Base-by-base conservation (phyloP, 2,888 invertebrate species). In the Cantharis rufa region DNA sequence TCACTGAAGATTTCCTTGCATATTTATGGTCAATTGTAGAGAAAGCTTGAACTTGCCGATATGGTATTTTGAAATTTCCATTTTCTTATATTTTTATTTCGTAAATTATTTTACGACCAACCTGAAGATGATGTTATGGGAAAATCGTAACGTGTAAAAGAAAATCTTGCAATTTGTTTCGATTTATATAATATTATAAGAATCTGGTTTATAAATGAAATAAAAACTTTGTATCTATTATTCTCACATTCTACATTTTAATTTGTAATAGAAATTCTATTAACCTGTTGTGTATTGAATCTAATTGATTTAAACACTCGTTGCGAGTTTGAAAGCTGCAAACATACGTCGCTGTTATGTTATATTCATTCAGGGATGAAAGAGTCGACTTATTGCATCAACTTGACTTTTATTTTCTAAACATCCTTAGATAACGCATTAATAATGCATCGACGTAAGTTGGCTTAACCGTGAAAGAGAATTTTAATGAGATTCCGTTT, bases 291-390 rank as follows among this genome's bases (percentile, higher is more conserved):
- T 15, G 68, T 61, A 68, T 68, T 72, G 72, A 69, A 72, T 72
- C 68, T 72, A 68, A 72, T 72, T 72, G 72, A 72, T 69, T 68
- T 72, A 66, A 68, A 68, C 61, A 72, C 68, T 72, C 68, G 62
- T 69, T 72, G 62, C 16, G 15, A 32, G 62, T 16, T 7, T 15
- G 24, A 61, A 68, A 10, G 28, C 15, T 68, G 32, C 62, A 68
- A 48, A 61, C 15, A 68, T 68, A 72, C 27, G 16, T 48, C 15
- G 66, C 21, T 72, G 48, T 15, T 61, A 72, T 72, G 64, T 66
- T 32, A 48, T 63, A 21, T 72, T 72, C 68, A 72, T 72, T 68
- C 68, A 69, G 48, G 48, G 72, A 72, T 63, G 32, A 71, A 71
- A 64, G 71, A 69, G n/a, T 48, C 48, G n/a, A 48, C 32, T n/a